Evolutionary conservation across 2,113 vertebrate species (phyloP).

Genomic region (cattle (Bos taurus)): ARS-UCD2.0 NC_037335.1:25541501-25542000

Average conservation of each 20-base stretch:
- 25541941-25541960: neutral
- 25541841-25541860: neutral
- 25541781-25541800: neutral
- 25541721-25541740: neutral
- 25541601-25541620: neutral
- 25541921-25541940: neutral
- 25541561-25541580: neutral
- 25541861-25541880: neutral
- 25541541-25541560: neutral
- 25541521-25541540: too few species aligned
- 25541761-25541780: neutral
- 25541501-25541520: fast-evolving
- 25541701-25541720: neutral
- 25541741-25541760: neutral
- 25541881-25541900: neutral
- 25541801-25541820: neutral
- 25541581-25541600: neutral
- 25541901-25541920: neutral
- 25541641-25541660: neutral
- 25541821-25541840: neutral
- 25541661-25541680: neutral
- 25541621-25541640: neutral
- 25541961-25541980: neutral
- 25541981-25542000: neutral
- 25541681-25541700: neutral